These are phyloP conservation scores for Anodontia alba DNA, from an alignment of 2,888 invertebrate genomes.

Conservation along the genomic window DNA sequence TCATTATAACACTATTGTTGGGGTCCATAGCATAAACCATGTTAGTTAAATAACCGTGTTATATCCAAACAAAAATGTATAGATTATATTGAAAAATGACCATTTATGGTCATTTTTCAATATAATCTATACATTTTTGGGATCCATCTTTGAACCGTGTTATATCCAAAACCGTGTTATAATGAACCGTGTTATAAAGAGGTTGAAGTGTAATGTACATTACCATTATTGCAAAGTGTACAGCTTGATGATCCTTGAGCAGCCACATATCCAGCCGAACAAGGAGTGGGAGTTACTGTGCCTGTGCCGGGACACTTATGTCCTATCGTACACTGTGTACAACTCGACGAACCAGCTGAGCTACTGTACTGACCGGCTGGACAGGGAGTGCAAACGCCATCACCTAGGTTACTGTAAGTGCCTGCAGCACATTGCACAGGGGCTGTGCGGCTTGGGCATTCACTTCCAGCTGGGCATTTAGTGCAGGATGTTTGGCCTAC, in stretches of 20 bases:
- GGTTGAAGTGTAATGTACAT: no score
- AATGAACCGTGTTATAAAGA: no score
- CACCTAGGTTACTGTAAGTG: conserved; percentile 66
- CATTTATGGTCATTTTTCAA: no score
- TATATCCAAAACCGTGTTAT: no score
- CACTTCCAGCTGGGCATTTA: conserved; percentile 74
- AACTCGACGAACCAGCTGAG: conserved; percentile 56
- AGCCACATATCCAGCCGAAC: conserved; percentile 66
- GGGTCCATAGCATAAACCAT: no score
- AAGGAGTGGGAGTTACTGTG: conserved; percentile 54
- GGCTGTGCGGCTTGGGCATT: conserved; percentile 70
- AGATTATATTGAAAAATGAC: no score
- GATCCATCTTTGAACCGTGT: no score
- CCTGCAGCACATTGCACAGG: conserved; percentile 71
- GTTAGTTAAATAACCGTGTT: no score
- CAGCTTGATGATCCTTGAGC: conserved; percentile 58
- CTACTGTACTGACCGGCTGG: conserved; percentile 69
- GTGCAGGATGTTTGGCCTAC: conserved; percentile 73
- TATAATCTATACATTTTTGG: no score
- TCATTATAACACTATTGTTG: no score
- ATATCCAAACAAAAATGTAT: no score
- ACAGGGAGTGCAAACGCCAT: conserved; percentile 71
- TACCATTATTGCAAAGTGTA: conserved; percentile 61
- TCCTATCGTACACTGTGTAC: conserved; percentile 64
- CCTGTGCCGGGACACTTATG: conserved; percentile 60